Evolutionary conservation across 1,140 invertebrate genomes (phyloP).

Genomic region (Holcopasites calliopsidis): DNA sequence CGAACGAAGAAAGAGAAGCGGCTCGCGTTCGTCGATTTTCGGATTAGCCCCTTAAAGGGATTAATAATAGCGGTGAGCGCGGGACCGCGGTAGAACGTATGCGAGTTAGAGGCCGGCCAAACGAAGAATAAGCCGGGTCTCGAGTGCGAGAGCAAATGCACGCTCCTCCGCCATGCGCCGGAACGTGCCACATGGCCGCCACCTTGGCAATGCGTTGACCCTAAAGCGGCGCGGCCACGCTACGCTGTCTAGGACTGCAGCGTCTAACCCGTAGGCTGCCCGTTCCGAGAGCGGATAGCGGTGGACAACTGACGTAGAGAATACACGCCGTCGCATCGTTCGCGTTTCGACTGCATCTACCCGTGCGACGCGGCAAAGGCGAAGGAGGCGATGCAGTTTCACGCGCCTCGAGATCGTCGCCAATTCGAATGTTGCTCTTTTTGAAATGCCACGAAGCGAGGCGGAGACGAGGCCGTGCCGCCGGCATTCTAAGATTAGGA

Average conservation of each 20-base stretch:
- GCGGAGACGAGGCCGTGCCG: conserved; percentile 1
- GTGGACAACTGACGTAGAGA: too few relatives aligned
- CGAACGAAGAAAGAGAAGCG: background rate
- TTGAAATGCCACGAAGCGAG: conserved; percentile 27
- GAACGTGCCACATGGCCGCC: conserved; percentile 75
- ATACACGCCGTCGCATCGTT: too few relatives aligned
- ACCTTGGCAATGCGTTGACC: conserved; percentile 77
- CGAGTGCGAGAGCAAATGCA: conserved; percentile 64
- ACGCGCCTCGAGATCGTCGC: background rate
- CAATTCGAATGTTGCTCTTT: conserved; percentile 30
- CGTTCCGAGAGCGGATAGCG: conserved; percentile 24
- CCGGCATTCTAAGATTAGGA: conserved; percentile 35
- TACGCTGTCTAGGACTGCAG: conserved; percentile 11
- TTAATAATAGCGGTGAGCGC: conserved; percentile 43
- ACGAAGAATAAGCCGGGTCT: conserved; percentile 47
- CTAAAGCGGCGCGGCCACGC: conserved; percentile 69
- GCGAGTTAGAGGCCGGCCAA: conserved; percentile 30
- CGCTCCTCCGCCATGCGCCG: conserved; percentile 67
- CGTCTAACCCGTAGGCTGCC: background rate
- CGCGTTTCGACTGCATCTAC: too few relatives aligned
- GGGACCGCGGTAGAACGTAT: conserved; percentile 10
- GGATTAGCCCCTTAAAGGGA: conserved; percentile 30
- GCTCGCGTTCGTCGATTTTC: background rate
- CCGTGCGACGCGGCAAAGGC: too few relatives aligned
- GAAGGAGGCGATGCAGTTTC: conserved; percentile 1